Evolutionary conservation across 2,797 vertebrate species (phyloP).

Genomic region (Smutsia temminckii): DNA sequence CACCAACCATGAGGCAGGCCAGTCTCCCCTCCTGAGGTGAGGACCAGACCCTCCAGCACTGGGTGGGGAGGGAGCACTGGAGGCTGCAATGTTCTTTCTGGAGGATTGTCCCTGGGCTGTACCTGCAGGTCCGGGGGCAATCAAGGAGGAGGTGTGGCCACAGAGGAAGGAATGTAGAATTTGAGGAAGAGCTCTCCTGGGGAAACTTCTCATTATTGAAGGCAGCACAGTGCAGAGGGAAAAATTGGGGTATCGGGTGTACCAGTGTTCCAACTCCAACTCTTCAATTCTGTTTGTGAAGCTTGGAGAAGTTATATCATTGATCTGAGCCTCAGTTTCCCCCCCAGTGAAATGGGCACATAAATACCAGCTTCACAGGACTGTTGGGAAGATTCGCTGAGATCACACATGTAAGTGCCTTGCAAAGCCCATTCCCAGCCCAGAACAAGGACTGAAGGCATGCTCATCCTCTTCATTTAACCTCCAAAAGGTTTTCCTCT

Average conservation of each 20-base stretch:
- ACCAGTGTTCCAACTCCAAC: not conserved
- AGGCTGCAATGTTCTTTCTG: not conserved
- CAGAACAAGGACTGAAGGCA: not conserved
- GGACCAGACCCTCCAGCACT: no score
- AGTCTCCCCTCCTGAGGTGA: not conserved
- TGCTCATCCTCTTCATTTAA: not conserved
- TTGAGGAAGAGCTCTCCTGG: not conserved
- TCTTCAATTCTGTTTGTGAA: not conserved
- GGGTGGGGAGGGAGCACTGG: no score
- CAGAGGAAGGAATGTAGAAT: fast-evolving
- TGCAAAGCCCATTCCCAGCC: not conserved
- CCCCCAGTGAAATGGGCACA: not conserved
- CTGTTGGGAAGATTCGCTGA: not conserved
- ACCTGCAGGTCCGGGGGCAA: not conserved
- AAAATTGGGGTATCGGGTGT: not conserved
- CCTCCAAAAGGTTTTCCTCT: not conserved
- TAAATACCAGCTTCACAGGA: no score
- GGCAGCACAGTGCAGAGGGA: not conserved
- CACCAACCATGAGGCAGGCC: not conserved
- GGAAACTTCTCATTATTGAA: not conserved
- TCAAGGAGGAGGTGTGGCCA: fast-evolving
- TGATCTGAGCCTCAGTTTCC: not conserved
- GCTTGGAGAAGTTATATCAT: not conserved
- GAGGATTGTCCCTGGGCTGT: not conserved
- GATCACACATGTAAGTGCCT: not conserved